A percentile compares a stretch with the other conserved stretches of the same genome.
phyloP scores from a whole-genome alignment of 2,888 invertebrate species.

The Scotopteryx bipunctaria region DNA sequence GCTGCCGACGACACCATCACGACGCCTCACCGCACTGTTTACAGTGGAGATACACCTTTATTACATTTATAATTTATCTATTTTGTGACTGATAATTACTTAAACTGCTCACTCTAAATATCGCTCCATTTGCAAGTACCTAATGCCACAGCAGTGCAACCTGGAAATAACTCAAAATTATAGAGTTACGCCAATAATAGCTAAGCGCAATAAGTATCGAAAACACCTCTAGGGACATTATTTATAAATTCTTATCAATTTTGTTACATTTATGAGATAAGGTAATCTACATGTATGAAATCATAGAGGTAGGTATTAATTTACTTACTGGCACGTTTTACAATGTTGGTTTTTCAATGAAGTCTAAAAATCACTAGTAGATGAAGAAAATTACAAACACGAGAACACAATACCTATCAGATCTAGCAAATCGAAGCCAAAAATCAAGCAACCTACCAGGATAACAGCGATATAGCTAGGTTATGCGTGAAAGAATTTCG shows the following conservation, averaged over 20 bases:
- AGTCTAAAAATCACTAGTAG: too few relatives aligned
- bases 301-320: constrained; percentile 3
- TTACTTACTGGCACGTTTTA: neutral
- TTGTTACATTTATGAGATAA: constrained; percentile 20
- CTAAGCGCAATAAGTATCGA: too few relatives aligned
- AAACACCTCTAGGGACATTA: constrained; percentile 11
- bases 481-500: constrained; percentile 80
- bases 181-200: too few relatives aligned
- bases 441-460: too few relatives aligned
- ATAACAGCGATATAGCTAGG: constrained; percentile 38
- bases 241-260: constrained; percentile 20
- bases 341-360: neutral
- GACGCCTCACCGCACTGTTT: constrained; percentile 61
- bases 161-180: too few relatives aligned
- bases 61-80: constrained; percentile 72
- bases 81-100: constrained; percentile 60
- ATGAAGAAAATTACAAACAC: too few relatives aligned
- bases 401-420: too few relatives aligned
- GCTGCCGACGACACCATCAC: constrained; percentile 59
- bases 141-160: neutral
- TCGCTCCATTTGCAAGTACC: neutral
- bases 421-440: too few relatives aligned
- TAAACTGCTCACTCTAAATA: constrained; percentile 13
- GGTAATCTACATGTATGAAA: constrained; percentile 18
- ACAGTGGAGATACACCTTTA: constrained; percentile 76